These are phyloP conservation scores for Hemithea aestivaria DNA, from an alignment of 2,888 invertebrate genomes.

Conservation along the genomic window DNA sequence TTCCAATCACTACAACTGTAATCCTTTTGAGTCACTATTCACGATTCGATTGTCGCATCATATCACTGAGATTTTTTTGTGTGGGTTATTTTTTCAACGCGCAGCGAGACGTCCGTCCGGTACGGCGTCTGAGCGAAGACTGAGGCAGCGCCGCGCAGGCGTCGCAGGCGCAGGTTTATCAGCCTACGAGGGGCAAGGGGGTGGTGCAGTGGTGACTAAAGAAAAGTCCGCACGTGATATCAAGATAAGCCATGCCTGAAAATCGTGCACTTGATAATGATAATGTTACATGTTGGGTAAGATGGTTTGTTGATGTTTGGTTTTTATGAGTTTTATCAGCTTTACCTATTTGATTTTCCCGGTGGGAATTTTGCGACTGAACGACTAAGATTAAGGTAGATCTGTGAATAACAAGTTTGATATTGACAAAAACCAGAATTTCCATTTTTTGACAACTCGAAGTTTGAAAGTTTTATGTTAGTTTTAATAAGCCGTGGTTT, in stretches of 20 bases:
- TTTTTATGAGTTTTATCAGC: too few relatives aligned
- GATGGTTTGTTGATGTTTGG: conserved; percentile 22
- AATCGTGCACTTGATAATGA: conserved; percentile 37
- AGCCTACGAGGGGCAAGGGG: conserved; percentile 63
- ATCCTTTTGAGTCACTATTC: conserved; percentile 29
- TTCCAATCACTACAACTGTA: conserved; percentile 31
- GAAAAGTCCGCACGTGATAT: conserved; percentile 70
- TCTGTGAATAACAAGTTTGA: too few relatives aligned
- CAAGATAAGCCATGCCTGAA: conserved; percentile 50
- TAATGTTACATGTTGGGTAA: conserved; percentile 9
- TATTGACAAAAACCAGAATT: too few relatives aligned
- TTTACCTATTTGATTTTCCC: too few relatives aligned
- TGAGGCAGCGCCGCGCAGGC: conserved; percentile 68
- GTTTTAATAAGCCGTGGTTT: too few relatives aligned
- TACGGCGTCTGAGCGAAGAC: conserved; percentile 52
- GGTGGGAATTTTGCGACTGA: too few relatives aligned
- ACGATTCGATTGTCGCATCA: conserved; percentile 33
- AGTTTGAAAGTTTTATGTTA: too few relatives aligned
- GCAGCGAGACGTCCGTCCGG: conserved; percentile 44
- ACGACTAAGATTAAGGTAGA: too few relatives aligned
- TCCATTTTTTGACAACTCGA: too few relatives aligned
- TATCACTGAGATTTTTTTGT: conserved; percentile 44
- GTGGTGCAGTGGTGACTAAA: conserved; percentile 55
- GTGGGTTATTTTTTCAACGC: conserved; percentile 11
- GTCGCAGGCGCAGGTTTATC: conserved; percentile 60